phyloP scores from a whole-genome alignment of 2,888 invertebrate genomes.

The Monopis laevigella region DNA sequence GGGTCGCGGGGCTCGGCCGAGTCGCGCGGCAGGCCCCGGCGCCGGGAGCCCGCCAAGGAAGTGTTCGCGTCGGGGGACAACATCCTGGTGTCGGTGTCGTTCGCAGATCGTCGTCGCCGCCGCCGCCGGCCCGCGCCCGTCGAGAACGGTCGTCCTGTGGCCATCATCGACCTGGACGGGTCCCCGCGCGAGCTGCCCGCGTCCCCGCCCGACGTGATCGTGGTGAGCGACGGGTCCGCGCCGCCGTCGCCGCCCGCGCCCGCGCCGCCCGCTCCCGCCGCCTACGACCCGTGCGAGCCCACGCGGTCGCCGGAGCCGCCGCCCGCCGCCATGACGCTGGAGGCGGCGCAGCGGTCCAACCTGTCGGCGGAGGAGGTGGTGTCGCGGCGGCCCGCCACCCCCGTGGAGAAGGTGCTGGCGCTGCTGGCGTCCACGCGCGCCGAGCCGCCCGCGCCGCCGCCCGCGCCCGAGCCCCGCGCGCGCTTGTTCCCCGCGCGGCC shows the following conservation, averaged over 20 bases:
- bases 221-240: slow-evolving; percentile 67
- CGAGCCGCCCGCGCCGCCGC: slow-evolving; percentile 32
- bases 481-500: slow-evolving; percentile 36
- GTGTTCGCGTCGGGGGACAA: slow-evolving; percentile 94
- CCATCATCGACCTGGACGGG: slow-evolving; percentile 85
- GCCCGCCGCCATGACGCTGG: slow-evolving; percentile 39
- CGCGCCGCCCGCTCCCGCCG: slow-evolving; percentile 71
- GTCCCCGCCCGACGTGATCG: slow-evolving; percentile 82
- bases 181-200: slow-evolving; percentile 85
- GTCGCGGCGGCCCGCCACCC: slow-evolving; percentile 57
- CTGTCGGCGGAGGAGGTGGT: slow-evolving; percentile 56
- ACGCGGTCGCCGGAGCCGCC: slow-evolving; percentile 71
- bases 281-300: slow-evolving; percentile 92
- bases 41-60: slow-evolving; percentile 80
- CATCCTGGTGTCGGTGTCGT: slow-evolving; percentile 92
- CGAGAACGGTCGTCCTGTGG: slow-evolving; percentile 72
- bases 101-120: slow-evolving; percentile 32
- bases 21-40: slow-evolving; percentile 33
- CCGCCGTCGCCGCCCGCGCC: slow-evolving; percentile 31
- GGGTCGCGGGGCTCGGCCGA: slow-evolving; percentile 75
- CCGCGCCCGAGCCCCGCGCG: slow-evolving; percentile 27
- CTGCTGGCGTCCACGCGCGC: slow-evolving; percentile 62
- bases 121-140: slow-evolving; percentile 22
- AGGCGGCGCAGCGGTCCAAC: slow-evolving; percentile 58
- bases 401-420: slow-evolving; percentile 69